Percentiles rank a stretch among this genome's conserved stretches.
phyloP scores from a whole-genome alignment of 1,140 invertebrate genomes.

The Proales similis region DNA sequence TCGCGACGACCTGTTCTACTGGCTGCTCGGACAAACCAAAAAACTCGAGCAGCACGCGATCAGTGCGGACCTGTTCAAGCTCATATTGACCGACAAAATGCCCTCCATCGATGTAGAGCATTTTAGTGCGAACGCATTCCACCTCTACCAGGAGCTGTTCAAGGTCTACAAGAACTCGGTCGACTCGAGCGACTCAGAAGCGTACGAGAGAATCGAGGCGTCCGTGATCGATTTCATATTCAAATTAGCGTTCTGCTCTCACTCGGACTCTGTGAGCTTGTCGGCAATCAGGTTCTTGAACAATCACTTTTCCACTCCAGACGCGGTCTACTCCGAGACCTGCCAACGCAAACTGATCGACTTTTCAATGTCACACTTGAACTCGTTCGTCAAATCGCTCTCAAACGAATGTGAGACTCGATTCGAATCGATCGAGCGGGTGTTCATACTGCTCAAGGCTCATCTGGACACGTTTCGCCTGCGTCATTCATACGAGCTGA shows the following conservation, averaged over 20 bases:
- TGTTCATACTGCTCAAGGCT: slow-evolving; percentile 73
- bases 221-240: slow-evolving; percentile 13
- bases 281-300: slow-evolving; percentile 31
- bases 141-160: slow-evolving; percentile 76
- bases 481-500: slow-evolving; percentile 57
- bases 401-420: slow-evolving; percentile 60
- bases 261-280: slow-evolving; percentile 3
- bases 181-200: not conserved
- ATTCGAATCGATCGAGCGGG: slow-evolving; percentile 77
- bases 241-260: slow-evolving; percentile 18
- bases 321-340: no score
- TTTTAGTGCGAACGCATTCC: slow-evolving; percentile 74
- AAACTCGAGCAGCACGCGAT: slow-evolving; percentile 72
- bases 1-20: slow-evolving; percentile 73
- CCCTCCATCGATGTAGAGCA: not conserved
- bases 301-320: no score
- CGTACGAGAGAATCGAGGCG: slow-evolving; percentile 2
- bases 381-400: not conserved
- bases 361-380: no score
- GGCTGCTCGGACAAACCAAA: slow-evolving; percentile 79
- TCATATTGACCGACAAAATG: slow-evolving; percentile 74
- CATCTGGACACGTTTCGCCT: slow-evolving; percentile 83
- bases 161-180: slow-evolving; percentile 16
- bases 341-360: no score
- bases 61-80: slow-evolving; percentile 71